Evolutionary conservation across 64 coral and sea anemone genomes (phyloP).

Genomic region (Montipora capricornis): DNA sequence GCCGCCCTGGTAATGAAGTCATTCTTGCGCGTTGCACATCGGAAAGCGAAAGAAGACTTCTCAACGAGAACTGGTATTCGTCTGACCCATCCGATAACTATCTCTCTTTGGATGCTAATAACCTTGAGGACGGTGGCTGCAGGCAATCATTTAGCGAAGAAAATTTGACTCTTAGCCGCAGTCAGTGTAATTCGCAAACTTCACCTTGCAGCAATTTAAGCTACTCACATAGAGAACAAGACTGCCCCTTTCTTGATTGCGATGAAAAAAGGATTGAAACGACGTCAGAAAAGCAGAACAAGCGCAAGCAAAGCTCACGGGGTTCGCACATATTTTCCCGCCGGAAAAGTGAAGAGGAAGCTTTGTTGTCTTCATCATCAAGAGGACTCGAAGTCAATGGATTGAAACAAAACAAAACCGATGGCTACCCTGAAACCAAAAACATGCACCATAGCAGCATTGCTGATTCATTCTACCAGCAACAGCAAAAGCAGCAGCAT

Average conservation of each 20-base stretch:
- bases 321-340: constrained; percentile 28
- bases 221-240: neutral
- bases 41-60: neutral
- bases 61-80: neutral
- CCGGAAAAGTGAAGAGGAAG: constrained; percentile 41
- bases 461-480: neutral
- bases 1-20: neutral
- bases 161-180: neutral
- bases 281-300: neutral
- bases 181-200: neutral
- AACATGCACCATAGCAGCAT: constrained; percentile 3
- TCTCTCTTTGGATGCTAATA: constrained; percentile 32
- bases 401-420: neutral
- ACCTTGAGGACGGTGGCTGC: neutral
- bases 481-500: neutral
- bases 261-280: neutral
- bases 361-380: constrained; percentile 3
- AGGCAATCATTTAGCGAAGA: neutral
- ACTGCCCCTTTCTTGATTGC: neutral
- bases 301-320: neutral
- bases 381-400: neutral
- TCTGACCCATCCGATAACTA: constrained; percentile 40
- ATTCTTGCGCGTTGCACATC: neutral
- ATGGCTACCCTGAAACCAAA: neutral
- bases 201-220: neutral